phyloP scores from a whole-genome alignment of 1,140 invertebrate genomes.

The Pseudomyrmex cubaensis region DNA sequence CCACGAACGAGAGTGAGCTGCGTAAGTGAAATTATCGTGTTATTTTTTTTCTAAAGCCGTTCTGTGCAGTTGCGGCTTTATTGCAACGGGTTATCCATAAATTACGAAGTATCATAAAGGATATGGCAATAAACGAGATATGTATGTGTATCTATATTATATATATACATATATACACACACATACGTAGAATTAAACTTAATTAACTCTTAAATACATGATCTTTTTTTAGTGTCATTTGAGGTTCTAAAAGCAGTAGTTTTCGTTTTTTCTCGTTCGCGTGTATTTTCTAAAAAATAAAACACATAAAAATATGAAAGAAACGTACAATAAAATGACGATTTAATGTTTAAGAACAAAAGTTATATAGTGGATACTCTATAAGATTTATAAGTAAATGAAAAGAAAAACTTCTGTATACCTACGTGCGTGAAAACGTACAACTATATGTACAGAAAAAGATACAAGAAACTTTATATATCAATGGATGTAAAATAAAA shows the following conservation, averaged over 20 bases:
- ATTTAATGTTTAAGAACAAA: constrained; percentile 2
- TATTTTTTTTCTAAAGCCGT: constrained; percentile 18
- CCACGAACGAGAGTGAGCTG: background rate
- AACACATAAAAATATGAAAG: background rate
- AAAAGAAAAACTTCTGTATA: background rate
- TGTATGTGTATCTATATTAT: background rate
- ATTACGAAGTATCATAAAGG: constrained; percentile 48
- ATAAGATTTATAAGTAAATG: background rate
- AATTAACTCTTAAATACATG: constrained; percentile 45
- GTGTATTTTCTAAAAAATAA: too few relatives aligned
- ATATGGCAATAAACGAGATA: constrained; percentile 42
- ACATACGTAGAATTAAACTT: constrained; percentile 35
- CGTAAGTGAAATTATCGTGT: constrained; percentile 54
- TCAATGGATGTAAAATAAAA: too few relatives aligned
- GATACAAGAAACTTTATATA: background rate
- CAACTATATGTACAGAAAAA: background rate
- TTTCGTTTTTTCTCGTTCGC: background rate
- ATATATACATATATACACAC: too few relatives aligned
- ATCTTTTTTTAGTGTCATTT: constrained; percentile 7
- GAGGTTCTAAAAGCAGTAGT: background rate
- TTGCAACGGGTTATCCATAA: constrained; percentile 51
- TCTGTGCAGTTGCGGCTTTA: constrained; percentile 26
- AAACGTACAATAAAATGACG: background rate
- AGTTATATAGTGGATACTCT: background rate
- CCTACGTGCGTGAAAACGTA: background rate